phyloP scores from a whole-genome alignment of 35 echinoderm and acorn worm genomes.

The Lytechinus variegatus region DNA sequence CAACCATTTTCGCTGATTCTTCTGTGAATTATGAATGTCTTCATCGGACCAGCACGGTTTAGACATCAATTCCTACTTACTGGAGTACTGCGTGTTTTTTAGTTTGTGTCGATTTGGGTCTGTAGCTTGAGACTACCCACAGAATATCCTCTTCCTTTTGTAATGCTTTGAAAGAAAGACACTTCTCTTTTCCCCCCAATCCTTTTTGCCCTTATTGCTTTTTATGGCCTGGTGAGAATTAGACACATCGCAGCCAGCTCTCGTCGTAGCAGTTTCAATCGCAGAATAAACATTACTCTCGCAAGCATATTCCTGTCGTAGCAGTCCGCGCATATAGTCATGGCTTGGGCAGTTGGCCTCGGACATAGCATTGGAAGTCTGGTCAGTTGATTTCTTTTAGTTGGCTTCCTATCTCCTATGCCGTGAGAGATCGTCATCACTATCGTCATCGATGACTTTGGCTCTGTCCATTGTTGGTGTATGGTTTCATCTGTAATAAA shows the following conservation, averaged over 20 bases:
- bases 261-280: neutral
- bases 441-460: neutral
- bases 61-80: neutral
- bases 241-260: neutral
- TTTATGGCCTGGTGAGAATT: neutral
- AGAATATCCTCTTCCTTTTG: constrained; percentile 11
- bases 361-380: neutral
- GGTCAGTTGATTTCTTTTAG: neutral
- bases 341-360: neutral
- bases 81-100: neutral
- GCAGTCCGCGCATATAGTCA: neutral
- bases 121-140: neutral
- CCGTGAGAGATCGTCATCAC: neutral
- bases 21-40: no score
- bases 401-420: neutral
- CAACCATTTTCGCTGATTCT: neutral
- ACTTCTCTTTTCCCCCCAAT: neutral
- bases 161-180: neutral
- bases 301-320: neutral
- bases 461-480: neutral
- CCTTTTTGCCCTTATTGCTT: neutral
- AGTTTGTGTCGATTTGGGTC: neutral
- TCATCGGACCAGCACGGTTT: neutral
- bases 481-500: neutral
- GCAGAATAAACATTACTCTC: neutral